Conservation (phyloP, 2,797 vertebrate genomes). For the Sebastes jordani region DNA sequence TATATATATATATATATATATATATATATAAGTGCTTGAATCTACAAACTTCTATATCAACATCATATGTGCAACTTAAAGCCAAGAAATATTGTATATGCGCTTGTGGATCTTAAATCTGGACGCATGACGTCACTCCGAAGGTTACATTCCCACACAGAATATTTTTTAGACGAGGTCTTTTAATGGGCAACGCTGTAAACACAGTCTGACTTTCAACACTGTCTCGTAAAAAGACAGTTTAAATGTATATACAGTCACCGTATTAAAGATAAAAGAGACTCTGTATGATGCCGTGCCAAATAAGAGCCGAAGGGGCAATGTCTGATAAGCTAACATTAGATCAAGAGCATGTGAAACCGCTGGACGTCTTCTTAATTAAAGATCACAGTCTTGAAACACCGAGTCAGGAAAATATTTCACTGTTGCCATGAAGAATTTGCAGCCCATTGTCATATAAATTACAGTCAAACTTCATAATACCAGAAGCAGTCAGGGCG, state of each 20-base stretch:
- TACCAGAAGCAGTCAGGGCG: constrained; percentile 21
- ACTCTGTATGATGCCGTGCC: constrained; percentile 54
- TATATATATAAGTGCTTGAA: constrained; percentile 49
- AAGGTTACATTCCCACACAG: constrained; percentile 42
- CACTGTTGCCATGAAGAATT: constrained; percentile 15
- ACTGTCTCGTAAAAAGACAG: constrained; percentile 63
- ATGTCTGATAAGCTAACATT: constrained; percentile 47
- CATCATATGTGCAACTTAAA: constrained; percentile 32
- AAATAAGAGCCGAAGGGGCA: constrained; percentile 47
- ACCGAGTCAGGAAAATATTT: constrained; percentile 24
- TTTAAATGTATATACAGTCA: constrained; percentile 52
- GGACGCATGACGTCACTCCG: constrained; percentile 24
- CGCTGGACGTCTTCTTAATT: constrained; percentile 49
- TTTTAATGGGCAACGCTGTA: constrained; percentile 54
- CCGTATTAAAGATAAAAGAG: constrained; percentile 67
- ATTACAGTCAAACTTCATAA: constrained; percentile 17
- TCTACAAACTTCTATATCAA: constrained; percentile 5
- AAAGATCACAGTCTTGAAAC: constrained; percentile 17
- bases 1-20: constrained; percentile 63
- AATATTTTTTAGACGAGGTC: constrained; percentile 39
- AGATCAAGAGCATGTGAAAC: constrained; percentile 51
- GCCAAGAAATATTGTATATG: background rate
- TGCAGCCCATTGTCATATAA: background rate
- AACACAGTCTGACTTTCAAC: constrained; percentile 60
- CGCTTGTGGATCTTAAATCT: constrained; percentile 27